Conservation (phyloP, 1,140 invertebrate species). For the Pomacea maculata region DNA sequence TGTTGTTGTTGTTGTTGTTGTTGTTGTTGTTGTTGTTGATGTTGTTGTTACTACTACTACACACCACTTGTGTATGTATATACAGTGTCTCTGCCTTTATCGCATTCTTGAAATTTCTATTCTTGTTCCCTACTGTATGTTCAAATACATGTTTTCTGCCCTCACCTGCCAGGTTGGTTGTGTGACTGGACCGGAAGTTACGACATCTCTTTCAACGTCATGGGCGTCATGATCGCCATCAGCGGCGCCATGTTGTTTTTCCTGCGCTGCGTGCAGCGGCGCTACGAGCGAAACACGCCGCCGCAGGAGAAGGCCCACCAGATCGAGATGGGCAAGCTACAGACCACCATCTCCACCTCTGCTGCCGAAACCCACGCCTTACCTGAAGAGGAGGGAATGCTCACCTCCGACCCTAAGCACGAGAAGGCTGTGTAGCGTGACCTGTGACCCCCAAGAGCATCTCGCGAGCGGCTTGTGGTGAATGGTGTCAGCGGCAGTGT, state of each 20-base stretch:
- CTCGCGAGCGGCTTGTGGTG: background rate
- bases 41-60: no score
- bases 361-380: background rate
- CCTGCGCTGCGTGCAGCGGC: conserved; percentile 79
- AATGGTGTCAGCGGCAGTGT: background rate
- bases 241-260: conserved; percentile 89
- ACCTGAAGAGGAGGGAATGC: background rate
- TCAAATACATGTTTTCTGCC: background rate
- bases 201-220: conserved; percentile 82
- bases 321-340: conserved; percentile 7
- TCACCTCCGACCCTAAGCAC: background rate
- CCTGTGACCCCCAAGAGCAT: background rate
- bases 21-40: no score
- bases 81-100: no score
- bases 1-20: no score
- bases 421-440: background rate
- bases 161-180: conserved; percentile 76
- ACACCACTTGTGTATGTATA: no score
- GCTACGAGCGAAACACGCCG: conserved; percentile 24
- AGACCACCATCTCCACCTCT: no score
- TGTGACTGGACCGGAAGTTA: conserved; percentile 82
- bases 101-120: no score
- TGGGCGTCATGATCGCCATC: conserved; percentile 82
- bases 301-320: conserved; percentile 1
- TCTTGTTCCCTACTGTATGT: conserved; percentile 1